Evolutionary conservation across 2,888 invertebrate genomes (phyloP), one percentile per base, ranked within the genome.

Genomic region (Mythimna pallens): DNA sequence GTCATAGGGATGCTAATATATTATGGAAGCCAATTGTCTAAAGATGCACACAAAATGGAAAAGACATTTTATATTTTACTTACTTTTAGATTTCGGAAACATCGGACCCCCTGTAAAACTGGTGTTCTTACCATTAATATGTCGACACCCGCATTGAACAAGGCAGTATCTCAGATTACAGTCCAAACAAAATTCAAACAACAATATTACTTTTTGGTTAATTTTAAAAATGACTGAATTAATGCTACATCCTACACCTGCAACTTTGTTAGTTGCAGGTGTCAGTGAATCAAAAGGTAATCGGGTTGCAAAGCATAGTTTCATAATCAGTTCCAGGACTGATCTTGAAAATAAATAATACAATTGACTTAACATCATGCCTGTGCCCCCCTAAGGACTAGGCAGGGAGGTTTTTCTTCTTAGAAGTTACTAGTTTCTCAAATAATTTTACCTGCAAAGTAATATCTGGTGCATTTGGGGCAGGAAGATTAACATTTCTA

Each of bases 401-500:
- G 17, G 9, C 50, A 40, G 12, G 20, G 50, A 20, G 2, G 20
- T 8, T 20, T 50, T 17, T 12, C n/a, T 12, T 70, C 8, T 10
- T 20, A 9, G 0, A 43, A 34, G 10, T 40, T 0, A 3, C 5
- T 25, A n/a, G 30, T n/a, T 43, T 22, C 7, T 25, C 25, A 2
- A 25, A 9, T 10, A 6, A 81, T 17, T 9, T 36, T 87, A 95
- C 96, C 92, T 93, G 95, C 78, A 93, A 81, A 40, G 92, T 87
- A 78, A 92, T 90, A 77, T 96, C 95, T 70, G 95, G 94, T 50
- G 92, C 87, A 87, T 94, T 93, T 2, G 89, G 92, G 81, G 93
- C 91, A 81, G 93, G 95, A 81, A 93, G 91, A 86, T 91, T 96
- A 76, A 99, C 99, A 97, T 99, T 99, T 86, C 99, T 97, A 74